phyloP scores from a whole-genome alignment of 2,113 vertebrate species.

The Lichenostomus cassidix region DNA sequence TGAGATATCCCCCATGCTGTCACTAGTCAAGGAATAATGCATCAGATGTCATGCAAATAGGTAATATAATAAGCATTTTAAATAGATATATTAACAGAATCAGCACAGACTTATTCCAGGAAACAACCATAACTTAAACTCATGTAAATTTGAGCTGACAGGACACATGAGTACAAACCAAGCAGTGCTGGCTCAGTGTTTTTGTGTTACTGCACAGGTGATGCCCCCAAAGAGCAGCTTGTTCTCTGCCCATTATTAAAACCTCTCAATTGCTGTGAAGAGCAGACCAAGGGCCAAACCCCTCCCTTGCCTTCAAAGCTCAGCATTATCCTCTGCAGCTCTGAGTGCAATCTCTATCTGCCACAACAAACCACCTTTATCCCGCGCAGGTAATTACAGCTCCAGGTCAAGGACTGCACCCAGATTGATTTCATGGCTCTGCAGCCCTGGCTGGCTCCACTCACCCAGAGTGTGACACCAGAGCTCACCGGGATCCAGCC shows the following conservation, averaged over 20 bases:
- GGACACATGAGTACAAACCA: not conserved
- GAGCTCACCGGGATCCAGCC: slow-evolving; percentile 72
- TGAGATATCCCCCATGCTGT: not conserved
- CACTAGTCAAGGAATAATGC: not conserved
- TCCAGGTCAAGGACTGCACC: slow-evolving; percentile 77
- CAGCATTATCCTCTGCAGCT: slow-evolving; percentile 29
- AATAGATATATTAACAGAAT: not conserved
- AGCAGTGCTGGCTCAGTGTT: not conserved
- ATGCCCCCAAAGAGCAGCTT: slow-evolving; percentile 53
- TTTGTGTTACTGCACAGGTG: not conserved
- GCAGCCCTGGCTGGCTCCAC: slow-evolving; percentile 64
- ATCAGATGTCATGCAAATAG: not conserved
- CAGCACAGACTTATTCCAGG: not conserved
- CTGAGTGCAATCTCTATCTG: slow-evolving; percentile 76
- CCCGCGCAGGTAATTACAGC: slow-evolving; percentile 83
- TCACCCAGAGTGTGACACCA: slow-evolving; percentile 70
- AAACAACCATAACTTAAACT: not conserved
- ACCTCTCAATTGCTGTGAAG: slow-evolving; percentile 44
- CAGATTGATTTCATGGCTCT: slow-evolving; percentile 81
- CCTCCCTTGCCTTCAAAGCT: slow-evolving; percentile 49
- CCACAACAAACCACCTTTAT: slow-evolving; percentile 84
- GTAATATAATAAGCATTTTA: not conserved
- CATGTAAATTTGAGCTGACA: not conserved
- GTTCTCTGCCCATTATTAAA: slow-evolving; percentile 54
- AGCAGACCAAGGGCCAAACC: slow-evolving; percentile 62